These are phyloP conservation scores for Hucho hucho DNA, from an alignment of 2,113 vertebrate genomes.

Conservation along the genomic window DNA sequence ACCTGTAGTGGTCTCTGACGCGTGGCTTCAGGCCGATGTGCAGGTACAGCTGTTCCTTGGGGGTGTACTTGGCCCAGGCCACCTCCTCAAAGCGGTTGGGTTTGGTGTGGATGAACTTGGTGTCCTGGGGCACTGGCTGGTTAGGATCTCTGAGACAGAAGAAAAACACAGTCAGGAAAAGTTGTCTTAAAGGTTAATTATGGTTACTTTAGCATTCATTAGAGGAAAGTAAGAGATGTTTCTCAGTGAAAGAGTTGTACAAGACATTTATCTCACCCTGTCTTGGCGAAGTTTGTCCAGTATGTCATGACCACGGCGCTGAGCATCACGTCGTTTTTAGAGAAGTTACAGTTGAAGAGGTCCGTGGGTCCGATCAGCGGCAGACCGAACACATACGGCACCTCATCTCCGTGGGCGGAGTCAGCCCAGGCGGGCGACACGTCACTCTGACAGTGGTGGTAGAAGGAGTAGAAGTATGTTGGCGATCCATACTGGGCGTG, in stretches of 20 bases:
- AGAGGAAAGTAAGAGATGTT: too few relatives aligned
- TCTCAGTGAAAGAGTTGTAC: too few relatives aligned
- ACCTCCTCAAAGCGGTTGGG: slow-evolving; percentile 98
- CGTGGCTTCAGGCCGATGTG: slow-evolving; percentile 94
- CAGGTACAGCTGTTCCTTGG: slow-evolving; percentile 94
- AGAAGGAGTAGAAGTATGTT: slow-evolving; percentile 98
- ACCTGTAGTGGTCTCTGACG: slow-evolving; percentile 87
- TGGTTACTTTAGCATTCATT: too few relatives aligned
- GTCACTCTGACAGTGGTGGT: slow-evolving; percentile 95
- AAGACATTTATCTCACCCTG: slow-evolving; percentile 79
- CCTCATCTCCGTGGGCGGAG: slow-evolving; percentile 94
- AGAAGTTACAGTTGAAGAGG: slow-evolving; percentile 97
- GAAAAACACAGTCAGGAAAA: slow-evolving; percentile 20
- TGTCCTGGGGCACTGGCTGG: slow-evolving; percentile 95
- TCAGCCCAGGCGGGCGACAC: slow-evolving; percentile 95
- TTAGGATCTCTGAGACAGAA: slow-evolving; percentile 85
- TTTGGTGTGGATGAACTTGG: slow-evolving; percentile 97
- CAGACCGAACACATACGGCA: slow-evolving; percentile 94
- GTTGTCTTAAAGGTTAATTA: too few relatives aligned
- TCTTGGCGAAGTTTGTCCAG: slow-evolving; percentile 99
- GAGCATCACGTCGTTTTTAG: slow-evolving; percentile 97
- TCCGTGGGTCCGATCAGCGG: slow-evolving; percentile 95
- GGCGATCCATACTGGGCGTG: slow-evolving; percentile 97
- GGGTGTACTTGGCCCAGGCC: slow-evolving; percentile 96
- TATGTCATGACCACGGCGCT: slow-evolving; percentile 98